Conservation (phyloP, 2,113 vertebrate species). For the Cromileptes altivelis region DNA sequence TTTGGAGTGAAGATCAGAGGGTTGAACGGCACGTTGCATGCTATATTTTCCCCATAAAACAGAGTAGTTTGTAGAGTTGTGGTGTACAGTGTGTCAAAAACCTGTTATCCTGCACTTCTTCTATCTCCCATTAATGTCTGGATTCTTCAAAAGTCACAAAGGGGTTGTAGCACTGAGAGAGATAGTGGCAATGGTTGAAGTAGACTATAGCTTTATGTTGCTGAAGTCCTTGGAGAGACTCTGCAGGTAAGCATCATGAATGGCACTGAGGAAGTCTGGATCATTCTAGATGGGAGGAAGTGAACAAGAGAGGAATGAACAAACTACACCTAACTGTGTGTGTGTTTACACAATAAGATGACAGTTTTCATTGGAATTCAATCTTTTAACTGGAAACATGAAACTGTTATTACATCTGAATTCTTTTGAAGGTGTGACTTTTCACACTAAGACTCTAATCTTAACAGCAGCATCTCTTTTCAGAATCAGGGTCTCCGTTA, state of each 20-base stretch:
- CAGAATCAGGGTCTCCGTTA: not conserved
- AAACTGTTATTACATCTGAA: not conserved
- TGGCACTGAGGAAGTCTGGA: conserved; percentile 90
- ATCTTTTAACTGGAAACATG: not conserved
- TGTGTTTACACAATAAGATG: no score
- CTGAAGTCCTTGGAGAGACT: conserved; percentile 90
- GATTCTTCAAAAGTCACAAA: conserved; percentile 2
- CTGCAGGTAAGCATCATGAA: conserved; percentile 95
- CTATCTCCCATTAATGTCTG: not conserved
- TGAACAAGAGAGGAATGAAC: not conserved
- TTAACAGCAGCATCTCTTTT: not conserved
- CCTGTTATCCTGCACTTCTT: not conserved
- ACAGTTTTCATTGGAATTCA: not conserved
- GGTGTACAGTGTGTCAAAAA: conserved; percentile 11
- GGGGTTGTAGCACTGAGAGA: not conserved
- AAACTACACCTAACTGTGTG: not conserved
- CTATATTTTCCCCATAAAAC: not conserved
- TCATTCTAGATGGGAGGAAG: conserved; percentile 88
- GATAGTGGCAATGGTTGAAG: not conserved
- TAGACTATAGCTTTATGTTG: conserved; percentile 89
- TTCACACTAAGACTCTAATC: not conserved
- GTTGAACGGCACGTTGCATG: not conserved
- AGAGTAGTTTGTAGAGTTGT: not conserved
- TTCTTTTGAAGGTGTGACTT: not conserved
- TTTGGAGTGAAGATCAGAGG: not conserved